phyloP scores from a whole-genome alignment of 2,113 vertebrate genomes.

The Plestiodon gilberti region DNA sequence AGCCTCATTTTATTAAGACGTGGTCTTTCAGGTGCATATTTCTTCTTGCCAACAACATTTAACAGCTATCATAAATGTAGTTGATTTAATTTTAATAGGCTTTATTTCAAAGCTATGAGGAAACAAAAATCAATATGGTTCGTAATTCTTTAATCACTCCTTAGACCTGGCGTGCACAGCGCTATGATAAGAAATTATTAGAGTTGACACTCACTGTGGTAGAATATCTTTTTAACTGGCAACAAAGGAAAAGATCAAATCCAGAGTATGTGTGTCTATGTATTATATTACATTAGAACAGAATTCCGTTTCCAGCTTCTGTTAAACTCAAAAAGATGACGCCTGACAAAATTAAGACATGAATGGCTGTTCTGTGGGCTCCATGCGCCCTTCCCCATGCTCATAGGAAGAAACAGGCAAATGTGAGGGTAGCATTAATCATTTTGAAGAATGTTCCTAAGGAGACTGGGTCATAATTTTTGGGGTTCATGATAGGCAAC shows the following conservation, averaged over 20 bases:
- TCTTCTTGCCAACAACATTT: background rate
- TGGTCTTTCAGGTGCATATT: constrained; percentile 14
- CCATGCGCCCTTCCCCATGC: background rate
- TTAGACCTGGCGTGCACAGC: background rate
- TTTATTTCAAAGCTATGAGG: constrained; percentile 20
- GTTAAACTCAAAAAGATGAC: background rate
- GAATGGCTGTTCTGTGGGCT: background rate
- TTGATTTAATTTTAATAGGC: constrained; percentile 5
- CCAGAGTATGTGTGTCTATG: background rate
- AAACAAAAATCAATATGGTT: background rate
- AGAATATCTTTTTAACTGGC: background rate
- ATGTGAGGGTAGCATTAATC: background rate
- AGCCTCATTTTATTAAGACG: constrained; percentile 1
- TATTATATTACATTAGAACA: background rate
- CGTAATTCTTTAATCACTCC: constrained; percentile 9
- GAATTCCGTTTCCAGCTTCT: background rate
- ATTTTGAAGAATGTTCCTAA: background rate
- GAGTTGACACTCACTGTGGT: background rate
- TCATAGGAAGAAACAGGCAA: background rate
- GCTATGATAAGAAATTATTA: background rate
- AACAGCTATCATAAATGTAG: background rate
- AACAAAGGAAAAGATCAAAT: background rate
- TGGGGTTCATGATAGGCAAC: background rate
- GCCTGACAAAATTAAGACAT: background rate
- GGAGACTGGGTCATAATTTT: background rate